Percentiles rank a stretch among this genome's conserved stretches.
These are phyloP conservation scores for Drosophila austrosaltans DNA, from an alignment of 2,888 invertebrate species.

Conservation along the genomic window DNA sequence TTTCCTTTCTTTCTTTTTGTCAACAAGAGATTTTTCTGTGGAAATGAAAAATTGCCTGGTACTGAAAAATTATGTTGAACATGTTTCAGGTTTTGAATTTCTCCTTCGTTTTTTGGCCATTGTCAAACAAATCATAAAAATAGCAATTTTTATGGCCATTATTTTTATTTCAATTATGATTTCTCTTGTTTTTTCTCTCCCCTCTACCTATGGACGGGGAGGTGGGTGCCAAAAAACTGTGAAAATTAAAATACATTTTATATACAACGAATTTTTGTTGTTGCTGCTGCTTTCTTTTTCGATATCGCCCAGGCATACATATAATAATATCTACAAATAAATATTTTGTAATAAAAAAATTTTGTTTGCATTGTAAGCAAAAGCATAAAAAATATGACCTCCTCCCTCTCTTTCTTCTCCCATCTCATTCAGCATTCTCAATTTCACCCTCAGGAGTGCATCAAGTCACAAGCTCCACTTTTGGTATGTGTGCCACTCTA, in stretches of 20 bases:
- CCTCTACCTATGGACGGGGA: neutral
- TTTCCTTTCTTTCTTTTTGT: neutral
- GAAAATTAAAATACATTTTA: constrained; percentile 64
- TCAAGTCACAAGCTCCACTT: constrained; percentile 32
- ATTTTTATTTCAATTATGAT: constrained; percentile 71
- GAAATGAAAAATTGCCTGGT: constrained; percentile 33
- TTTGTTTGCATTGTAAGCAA: constrained; percentile 64
- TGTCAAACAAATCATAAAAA: constrained; percentile 77
- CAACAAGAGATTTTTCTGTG: constrained; percentile 12
- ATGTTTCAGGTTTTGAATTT: constrained; percentile 1
- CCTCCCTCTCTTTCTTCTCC: neutral
- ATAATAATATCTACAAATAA: constrained; percentile 50
- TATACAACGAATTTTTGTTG: constrained; percentile 15
- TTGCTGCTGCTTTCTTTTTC: neutral
- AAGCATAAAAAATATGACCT: constrained; percentile 60
- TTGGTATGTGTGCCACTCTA: constrained; percentile 37
- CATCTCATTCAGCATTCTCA: neutral
- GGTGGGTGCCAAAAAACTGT: constrained; percentile 17
- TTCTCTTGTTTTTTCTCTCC: neutral
- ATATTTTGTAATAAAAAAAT: constrained; percentile 59
- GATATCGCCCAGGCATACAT: constrained; percentile 37
- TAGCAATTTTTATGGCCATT: constrained; percentile 47
- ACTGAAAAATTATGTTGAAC: constrained; percentile 2
- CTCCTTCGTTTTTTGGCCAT: constrained; percentile 21
- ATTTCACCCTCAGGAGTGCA: constrained; percentile 1